Percentiles rank a stretch among this genome's conserved stretches.
Conservation (phyloP, 2,797 vertebrate species). For the Arremon aurantiirostris region DNA sequence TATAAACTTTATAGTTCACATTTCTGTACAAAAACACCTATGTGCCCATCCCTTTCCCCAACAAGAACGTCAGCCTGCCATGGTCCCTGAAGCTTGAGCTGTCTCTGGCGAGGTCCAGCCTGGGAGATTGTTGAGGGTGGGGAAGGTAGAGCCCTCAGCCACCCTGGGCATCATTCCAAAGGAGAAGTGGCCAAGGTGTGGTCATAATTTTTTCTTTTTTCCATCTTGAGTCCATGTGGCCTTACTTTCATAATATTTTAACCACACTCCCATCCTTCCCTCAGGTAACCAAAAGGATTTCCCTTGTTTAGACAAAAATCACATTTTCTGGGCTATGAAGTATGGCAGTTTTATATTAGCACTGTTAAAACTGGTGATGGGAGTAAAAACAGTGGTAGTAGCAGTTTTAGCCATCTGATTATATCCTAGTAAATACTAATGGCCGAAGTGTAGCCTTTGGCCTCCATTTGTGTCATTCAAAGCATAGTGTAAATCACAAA, state of each 20-base stretch:
- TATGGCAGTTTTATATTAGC: neutral
- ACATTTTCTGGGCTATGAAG: neutral
- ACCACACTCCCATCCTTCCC: neutral
- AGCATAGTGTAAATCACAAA: neutral
- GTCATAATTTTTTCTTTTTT: neutral
- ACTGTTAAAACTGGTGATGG: neutral
- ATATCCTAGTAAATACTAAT: neutral
- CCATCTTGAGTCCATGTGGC: rapidly evolving
- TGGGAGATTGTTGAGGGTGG: neutral
- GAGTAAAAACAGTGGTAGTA: neutral
- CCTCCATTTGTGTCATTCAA: rapidly evolving
- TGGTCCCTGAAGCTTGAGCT: neutral
- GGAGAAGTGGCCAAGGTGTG: neutral
- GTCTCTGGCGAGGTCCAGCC: rapidly evolving
- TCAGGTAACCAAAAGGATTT: rapidly evolving
- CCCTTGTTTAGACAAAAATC: neutral
- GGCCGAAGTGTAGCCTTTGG: neutral
- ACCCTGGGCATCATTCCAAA: rapidly evolving
- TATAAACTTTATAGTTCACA: neutral
- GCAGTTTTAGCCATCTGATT: neutral
- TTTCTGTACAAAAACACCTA: neutral
- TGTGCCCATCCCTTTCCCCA: neutral
- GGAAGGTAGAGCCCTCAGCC: neutral
- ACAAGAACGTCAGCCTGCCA: rapidly evolving
- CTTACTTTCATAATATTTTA: neutral